Percentiles rank a stretch among this genome's conserved stretches.
Evolutionary conservation across 1,140 invertebrate species (phyloP).

Genomic region (Aphelenchoides avenae): DNA sequence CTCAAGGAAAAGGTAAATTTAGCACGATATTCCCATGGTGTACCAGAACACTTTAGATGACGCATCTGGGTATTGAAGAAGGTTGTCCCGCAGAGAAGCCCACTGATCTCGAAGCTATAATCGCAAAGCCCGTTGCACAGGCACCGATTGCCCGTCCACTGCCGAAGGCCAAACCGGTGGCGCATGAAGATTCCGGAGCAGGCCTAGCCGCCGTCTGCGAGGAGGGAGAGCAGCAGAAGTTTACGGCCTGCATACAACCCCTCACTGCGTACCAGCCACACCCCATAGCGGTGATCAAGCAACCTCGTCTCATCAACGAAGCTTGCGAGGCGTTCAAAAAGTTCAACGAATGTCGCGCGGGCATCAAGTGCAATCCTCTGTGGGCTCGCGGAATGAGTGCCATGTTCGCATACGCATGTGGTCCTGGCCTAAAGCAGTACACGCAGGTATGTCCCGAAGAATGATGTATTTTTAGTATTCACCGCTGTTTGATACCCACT

Average conservation of each 20-base stretch:
- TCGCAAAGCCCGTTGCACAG: constrained; percentile 36
- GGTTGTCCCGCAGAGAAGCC: constrained; percentile 51
- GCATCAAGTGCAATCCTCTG: constrained; percentile 22
- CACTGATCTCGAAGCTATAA: constrained; percentile 44
- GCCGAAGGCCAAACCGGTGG: too few relatives aligned
- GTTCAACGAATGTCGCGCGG: constrained; percentile 47
- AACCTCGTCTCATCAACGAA: constrained; percentile 50
- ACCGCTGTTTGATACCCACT: constrained; percentile 1
- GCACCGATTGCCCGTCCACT: constrained; percentile 40
- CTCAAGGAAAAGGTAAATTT: constrained; percentile 44
- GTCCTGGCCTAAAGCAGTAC: constrained; percentile 42
- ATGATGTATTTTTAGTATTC: constrained; percentile 1
- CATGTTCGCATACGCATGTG: constrained; percentile 56
- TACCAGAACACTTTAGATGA: constrained; percentile 42
- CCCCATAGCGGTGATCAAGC: constrained; percentile 53
- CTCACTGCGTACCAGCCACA: constrained; percentile 56
- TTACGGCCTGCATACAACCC: constrained; percentile 47
- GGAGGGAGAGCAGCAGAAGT: constrained; percentile 42
- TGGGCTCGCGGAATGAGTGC: constrained; percentile 56
- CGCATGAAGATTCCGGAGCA: constrained; percentile 3
- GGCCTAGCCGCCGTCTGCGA: constrained; percentile 26
- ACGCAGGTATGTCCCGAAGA: constrained; percentile 28
- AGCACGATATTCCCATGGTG: constrained; percentile 13
- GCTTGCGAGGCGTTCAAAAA: constrained; percentile 48
- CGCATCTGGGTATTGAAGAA: constrained; percentile 49